These are phyloP conservation scores for Camptogramma bilineatum DNA, from an alignment of 2,888 invertebrate genomes.

Conservation along the genomic window DNA sequence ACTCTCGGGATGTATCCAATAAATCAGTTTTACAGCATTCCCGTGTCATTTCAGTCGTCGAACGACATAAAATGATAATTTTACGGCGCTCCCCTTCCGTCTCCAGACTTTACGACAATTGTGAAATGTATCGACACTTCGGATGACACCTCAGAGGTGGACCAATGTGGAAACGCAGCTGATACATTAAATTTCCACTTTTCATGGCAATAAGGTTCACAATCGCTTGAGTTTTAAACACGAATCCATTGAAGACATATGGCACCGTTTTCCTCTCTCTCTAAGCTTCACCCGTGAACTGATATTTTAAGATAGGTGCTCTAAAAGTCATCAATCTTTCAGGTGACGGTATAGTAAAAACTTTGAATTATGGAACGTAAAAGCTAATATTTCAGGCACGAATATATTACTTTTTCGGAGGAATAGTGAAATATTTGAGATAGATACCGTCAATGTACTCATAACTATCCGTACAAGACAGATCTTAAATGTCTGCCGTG, in stretches of 20 bases:
- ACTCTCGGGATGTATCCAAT: constrained; percentile 81
- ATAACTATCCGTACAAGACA: no score
- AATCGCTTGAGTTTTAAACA: constrained; percentile 47
- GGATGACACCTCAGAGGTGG: constrained; percentile 78
- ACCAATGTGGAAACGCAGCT: constrained; percentile 49
- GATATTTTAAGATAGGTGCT: constrained; percentile 74
- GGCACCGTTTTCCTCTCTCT: constrained; percentile 64
- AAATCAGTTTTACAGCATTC: constrained; percentile 86
- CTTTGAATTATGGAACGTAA: constrained; percentile 41
- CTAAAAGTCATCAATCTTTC: constrained; percentile 78
- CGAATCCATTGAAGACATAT: constrained; percentile 68
- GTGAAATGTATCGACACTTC: constrained; percentile 86
- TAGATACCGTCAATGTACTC: background rate
- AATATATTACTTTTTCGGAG: constrained; percentile 3
- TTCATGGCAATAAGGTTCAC: constrained; percentile 52
- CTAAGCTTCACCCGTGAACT: constrained; percentile 46
- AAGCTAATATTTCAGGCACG: constrained; percentile 32
- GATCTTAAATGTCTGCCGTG: no score
- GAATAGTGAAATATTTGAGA: background rate
- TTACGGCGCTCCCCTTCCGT: constrained; percentile 84
- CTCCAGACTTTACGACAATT: constrained; percentile 84
- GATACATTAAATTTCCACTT: constrained; percentile 49
- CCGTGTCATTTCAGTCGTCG: constrained; percentile 85
- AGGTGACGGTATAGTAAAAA: constrained; percentile 67
- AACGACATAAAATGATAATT: constrained; percentile 86